These are phyloP conservation scores for Scolopax bukidnonensis DNA, from an alignment of 2,797 vertebrate species.

Conservation along the genomic window DNA sequence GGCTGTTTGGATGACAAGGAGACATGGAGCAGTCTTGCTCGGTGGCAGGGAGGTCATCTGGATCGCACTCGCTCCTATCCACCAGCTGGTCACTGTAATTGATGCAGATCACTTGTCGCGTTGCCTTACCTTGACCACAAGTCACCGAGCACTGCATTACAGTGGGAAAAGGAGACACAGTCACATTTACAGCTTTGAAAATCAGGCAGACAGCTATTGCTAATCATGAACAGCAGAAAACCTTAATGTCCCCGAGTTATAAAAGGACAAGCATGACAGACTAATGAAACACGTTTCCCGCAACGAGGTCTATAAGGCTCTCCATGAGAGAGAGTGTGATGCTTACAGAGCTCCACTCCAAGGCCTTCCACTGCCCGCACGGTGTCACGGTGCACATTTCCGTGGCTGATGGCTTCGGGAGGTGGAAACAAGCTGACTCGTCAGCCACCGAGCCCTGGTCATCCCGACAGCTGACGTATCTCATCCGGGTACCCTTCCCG, in stretches of 20 bases:
- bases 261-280: neutral
- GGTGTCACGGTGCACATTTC: conserved; percentile 89
- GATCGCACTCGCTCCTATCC: conserved; percentile 89
- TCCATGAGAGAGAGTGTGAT: neutral
- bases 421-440: conserved; percentile 86
- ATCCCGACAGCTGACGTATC: conserved; percentile 97
- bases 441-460: conserved; percentile 93
- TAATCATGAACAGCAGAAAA: neutral
- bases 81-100: conserved; percentile 92
- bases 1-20: conserved; percentile 87
- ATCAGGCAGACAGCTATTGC: neutral
- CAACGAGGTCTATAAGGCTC: neutral
- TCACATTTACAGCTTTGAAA: conserved; percentile 22
- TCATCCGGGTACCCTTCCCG: conserved; percentile 93
- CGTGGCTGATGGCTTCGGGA: conserved; percentile 88
- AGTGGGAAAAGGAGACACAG: conserved; percentile 46
- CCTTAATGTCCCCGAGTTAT: neutral
- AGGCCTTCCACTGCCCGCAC: conserved; percentile 95
- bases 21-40: conserved; percentile 95
- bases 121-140: conserved; percentile 94
- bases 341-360: conserved; percentile 95
- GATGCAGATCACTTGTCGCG: conserved; percentile 91
- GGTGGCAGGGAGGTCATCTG: conserved; percentile 86
- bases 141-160: conserved; percentile 90
- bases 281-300: neutral